Evolutionary conservation across 2,113 vertebrate species (phyloP), one percentile per base, ranked within the genome.

Genomic region (Lagenorhynchus albirostris): DNA sequence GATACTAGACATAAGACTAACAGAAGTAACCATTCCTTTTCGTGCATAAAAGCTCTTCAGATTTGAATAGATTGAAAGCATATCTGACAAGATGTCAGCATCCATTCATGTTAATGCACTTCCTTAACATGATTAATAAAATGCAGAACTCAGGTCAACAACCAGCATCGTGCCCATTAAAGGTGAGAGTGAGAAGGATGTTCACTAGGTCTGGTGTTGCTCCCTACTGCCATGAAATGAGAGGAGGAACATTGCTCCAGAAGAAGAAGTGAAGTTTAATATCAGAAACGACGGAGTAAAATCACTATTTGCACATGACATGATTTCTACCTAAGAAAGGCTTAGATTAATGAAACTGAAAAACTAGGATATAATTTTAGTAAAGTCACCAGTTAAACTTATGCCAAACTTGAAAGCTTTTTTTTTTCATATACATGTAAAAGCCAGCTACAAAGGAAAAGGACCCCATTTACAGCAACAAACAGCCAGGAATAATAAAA

Each of bases 51-150:
- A 77, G 25, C 41, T 44, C 58, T 67, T 92, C 2, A 20, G 73
- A 47, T 58, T 58, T 31, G 73, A 44, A 15, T 2, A 70, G 79
- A 80, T 18, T 2, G 14, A 74, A 68, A 94, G 71, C 80, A 50
- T 26, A 60, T 76, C 6, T 82, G 84, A 90, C 60, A 74, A 63
- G 67, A 77, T 23, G 62, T 77, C 68, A 62, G 50, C 14, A n/a
- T 85, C 60, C 36, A 87, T 70, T 50, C 60, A 36, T 25, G 41
- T 44, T 47, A 86, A 93, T 15, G 65, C 2, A 81, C 73, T 93
- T 95, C 84, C 63, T 89, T 41, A 79, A 80, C 20, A 58, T n/a
- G 23, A 89, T 67, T 47, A 93, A 89, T 73, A n/a, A n/a, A 77
- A 71, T n/a, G 11, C 2, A 79, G 36, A 80, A 55, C 79, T 89